Percentiles rank a stretch among this genome's conserved stretches.
Evolutionary conservation across 2,113 vertebrate species (phyloP).

Genomic region (Clarias magur): DNA sequence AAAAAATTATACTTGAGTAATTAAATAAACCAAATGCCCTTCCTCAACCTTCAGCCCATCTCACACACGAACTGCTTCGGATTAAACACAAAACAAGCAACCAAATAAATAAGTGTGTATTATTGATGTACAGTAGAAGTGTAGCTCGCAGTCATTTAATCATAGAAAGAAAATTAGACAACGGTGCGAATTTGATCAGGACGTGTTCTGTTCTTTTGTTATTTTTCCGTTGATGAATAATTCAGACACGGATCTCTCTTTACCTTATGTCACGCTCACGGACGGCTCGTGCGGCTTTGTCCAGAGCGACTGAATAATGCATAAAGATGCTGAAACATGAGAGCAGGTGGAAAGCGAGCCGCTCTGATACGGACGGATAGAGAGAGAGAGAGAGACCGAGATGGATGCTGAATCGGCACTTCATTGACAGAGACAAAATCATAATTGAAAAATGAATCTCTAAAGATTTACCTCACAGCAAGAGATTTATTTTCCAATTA

Average conservation of each 20-base stretch:
- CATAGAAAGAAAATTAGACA: not conserved
- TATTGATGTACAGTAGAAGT: not conserved
- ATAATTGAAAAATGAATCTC: too few relatives aligned
- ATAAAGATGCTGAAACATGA: conserved; percentile 71
- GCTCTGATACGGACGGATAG: conserved; percentile 24
- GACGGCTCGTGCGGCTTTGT: conserved; percentile 67
- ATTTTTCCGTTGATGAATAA: conserved; percentile 73
- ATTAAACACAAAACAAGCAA: not conserved
- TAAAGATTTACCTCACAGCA: too few relatives aligned
- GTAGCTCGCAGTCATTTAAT: not conserved
- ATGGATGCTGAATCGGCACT: not conserved
- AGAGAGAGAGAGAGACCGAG: not conserved
- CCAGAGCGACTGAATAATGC: conserved; percentile 70
- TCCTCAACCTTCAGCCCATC: not conserved
- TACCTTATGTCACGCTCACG: conserved; percentile 66
- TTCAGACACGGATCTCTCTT: conserved; percentile 66
- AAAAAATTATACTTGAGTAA: too few relatives aligned
- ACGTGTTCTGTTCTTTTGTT: not conserved
- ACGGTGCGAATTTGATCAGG: conserved; percentile 10
- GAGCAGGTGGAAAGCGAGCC: conserved; percentile 69
- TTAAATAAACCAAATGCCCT: not conserved
- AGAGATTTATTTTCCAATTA: too few relatives aligned
- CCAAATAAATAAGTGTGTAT: not conserved
- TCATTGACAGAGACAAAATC: not conserved
- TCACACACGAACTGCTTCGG: not conserved